Evolutionary conservation across 2,113 vertebrate genomes (phyloP).

Genomic region (Laticauda laticaudata): DNA sequence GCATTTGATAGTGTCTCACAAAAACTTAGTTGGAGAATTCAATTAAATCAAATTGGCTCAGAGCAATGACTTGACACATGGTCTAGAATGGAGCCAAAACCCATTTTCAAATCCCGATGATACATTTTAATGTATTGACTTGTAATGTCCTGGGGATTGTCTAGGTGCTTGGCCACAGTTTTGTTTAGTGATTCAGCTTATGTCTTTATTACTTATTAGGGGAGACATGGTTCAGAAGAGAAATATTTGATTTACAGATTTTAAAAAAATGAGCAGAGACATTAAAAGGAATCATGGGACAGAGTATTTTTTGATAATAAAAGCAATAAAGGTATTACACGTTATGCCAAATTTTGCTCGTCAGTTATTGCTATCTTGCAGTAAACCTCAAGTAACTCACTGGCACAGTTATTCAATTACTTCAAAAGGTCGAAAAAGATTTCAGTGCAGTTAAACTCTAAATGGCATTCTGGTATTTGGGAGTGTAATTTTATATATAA

Average conservation of each 20-base stretch:
- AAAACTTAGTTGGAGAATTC: slow-evolving; percentile 51
- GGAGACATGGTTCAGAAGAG: neutral
- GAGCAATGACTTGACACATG: slow-evolving; percentile 58
- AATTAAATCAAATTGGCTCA: slow-evolving; percentile 58
- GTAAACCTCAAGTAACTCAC: neutral
- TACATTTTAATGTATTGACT: slow-evolving; percentile 43
- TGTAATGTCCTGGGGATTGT: neutral
- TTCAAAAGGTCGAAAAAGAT: neutral
- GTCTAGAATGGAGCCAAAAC: slow-evolving; percentile 57
- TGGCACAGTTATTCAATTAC: neutral
- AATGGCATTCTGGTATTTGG: neutral
- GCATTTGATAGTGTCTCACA: slow-evolving; percentile 56
- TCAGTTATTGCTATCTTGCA: neutral
- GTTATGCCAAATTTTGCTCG: neutral
- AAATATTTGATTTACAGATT: neutral
- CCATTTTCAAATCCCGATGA: slow-evolving; percentile 43
- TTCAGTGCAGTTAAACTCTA: neutral
- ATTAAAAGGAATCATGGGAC: slow-evolving; percentile 1
- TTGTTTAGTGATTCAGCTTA: slow-evolving; percentile 14
- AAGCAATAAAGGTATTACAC: neutral
- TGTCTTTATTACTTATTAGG: neutral
- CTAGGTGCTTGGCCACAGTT: slow-evolving; percentile 8
- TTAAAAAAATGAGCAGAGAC: neutral
- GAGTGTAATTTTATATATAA: neutral
- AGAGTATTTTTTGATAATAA: neutral